A percentile compares a stretch with the other conserved stretches of the same genome.
Evolutionary conservation across 2,797 vertebrate species (phyloP).

Genomic region (Enteromius thamalakanensis): DNA sequence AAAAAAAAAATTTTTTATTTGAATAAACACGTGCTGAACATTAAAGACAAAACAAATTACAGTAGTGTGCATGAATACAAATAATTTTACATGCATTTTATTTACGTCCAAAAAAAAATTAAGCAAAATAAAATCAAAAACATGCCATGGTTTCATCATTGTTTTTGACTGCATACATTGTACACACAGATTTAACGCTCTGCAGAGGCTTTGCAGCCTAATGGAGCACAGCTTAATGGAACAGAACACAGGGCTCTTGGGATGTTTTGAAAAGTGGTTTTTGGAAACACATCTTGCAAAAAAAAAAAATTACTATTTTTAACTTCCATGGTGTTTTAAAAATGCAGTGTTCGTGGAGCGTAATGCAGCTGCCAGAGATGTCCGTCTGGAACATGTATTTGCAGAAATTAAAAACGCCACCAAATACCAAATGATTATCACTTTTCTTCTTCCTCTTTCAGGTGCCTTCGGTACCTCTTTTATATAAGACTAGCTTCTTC

Average conservation of each 20-base stretch:
- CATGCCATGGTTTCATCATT: neutral
- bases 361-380: neutral
- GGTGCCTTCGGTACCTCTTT: neutral
- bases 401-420: neutral
- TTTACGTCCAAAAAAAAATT: neutral
- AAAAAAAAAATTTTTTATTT: no score
- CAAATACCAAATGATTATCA: neutral
- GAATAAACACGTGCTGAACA: neutral
- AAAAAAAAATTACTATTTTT: neutral
- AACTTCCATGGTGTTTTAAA: neutral
- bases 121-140: neutral
- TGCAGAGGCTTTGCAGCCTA: neutral
- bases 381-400: neutral
- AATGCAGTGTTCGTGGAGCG: neutral
- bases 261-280: conserved; percentile 19
- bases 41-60: neutral
- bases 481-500: neutral
- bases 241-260: conserved; percentile 4
- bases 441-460: neutral
- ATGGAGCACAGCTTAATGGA: conserved; percentile 3
- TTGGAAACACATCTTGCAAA: conserved; percentile 2
- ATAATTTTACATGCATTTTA: neutral
- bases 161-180: neutral
- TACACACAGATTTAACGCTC: neutral
- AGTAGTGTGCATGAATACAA: no score